Base-by-base conservation (phyloP, 2,797 vertebrate species). In the Myoxocephalus aenaeus region DNA sequence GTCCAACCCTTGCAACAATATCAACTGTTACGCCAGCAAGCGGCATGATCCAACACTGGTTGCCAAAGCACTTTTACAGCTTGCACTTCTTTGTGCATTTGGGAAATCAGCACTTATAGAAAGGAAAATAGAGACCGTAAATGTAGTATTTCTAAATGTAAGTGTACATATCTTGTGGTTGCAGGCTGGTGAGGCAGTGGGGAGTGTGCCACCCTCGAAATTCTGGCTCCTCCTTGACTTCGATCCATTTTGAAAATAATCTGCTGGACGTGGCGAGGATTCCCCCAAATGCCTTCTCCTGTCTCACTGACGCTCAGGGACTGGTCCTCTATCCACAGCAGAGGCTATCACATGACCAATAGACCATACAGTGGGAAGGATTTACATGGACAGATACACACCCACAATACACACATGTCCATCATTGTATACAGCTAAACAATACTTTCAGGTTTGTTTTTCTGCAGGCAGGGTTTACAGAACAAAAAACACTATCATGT, bases 201-300 rank as follows among this genome's bases (percentile, higher is more conserved):
- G 95, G 92, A 18, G 87, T 97, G 77, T 97, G 96, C 84, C 96
- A 96, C 81, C 95, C 92, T 2, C 74, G 48, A n/a, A 91, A 94
- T 73, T 84, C 93, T 32, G 91, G 91, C 61, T 96, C 96, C 46
- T 91, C 85, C 5, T 91, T 97, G 87, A 71, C 93, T 75, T 92
- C 93, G 0, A 84, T 95, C 34, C 95, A 94, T 85, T 92, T 97
- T 83, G 96, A 97, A 90, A 94, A 96, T 82, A 96, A 96, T 82
- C 86, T 94, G 69, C 93, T 96, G 27, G 89, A 95, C 18, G 81
- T 89, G 32, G 86, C 87, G 54, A 78, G 40, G 48, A 95, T 96
- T 77, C 94, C 91, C 0, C 88, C 90, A 2, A 91, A 86, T 0
- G 83, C 96, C 70, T 95, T 97, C 79, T 95, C 92, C 73, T 97